Conservation (phyloP, 2,113 vertebrate genomes). For the Anoplopoma fimbria region DNA sequence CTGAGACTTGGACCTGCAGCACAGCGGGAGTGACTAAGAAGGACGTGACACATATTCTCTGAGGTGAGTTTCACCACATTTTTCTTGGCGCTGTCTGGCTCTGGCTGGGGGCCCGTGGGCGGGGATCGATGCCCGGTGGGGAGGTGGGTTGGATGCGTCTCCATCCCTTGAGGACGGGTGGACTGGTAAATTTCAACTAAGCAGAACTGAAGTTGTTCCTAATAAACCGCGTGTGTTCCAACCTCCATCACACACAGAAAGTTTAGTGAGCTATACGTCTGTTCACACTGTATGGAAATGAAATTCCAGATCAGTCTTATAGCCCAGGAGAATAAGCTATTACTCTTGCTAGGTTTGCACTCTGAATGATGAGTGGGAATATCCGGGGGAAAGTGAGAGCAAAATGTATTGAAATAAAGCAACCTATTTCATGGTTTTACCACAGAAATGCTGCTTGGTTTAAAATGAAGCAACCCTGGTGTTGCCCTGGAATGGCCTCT, state of each 20-base stretch:
- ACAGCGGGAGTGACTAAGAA: constrained; percentile 37
- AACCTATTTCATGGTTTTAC: constrained; percentile 36
- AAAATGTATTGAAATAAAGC: constrained; percentile 37
- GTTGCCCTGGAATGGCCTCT: constrained; percentile 40
- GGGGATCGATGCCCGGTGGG: constrained; percentile 1
- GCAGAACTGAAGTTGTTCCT: constrained; percentile 31
- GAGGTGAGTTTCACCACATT: constrained; percentile 47
- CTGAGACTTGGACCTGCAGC: constrained; percentile 21
- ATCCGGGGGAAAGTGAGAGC: constrained; percentile 26
- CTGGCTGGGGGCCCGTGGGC: constrained; percentile 21
- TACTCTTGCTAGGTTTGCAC: constrained; percentile 7
- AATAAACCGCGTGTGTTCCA: constrained; percentile 11
- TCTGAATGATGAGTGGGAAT: constrained; percentile 19
- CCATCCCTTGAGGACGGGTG: constrained; percentile 14
- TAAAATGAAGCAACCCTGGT: constrained; percentile 43
- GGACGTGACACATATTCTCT: constrained; percentile 51
- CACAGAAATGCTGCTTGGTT: constrained; percentile 55
- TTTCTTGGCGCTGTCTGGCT: constrained; percentile 24
- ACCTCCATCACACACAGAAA: constrained; percentile 3
- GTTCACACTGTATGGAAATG: constrained; percentile 22
- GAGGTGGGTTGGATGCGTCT: not conserved
- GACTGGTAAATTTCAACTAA: constrained; percentile 35
- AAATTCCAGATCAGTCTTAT: constrained; percentile 7
- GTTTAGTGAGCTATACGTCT: constrained; percentile 17
- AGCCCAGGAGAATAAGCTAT: constrained; percentile 10